phyloP scores from a whole-genome alignment of 2,888 invertebrate species.

The Melolontha melolontha region DNA sequence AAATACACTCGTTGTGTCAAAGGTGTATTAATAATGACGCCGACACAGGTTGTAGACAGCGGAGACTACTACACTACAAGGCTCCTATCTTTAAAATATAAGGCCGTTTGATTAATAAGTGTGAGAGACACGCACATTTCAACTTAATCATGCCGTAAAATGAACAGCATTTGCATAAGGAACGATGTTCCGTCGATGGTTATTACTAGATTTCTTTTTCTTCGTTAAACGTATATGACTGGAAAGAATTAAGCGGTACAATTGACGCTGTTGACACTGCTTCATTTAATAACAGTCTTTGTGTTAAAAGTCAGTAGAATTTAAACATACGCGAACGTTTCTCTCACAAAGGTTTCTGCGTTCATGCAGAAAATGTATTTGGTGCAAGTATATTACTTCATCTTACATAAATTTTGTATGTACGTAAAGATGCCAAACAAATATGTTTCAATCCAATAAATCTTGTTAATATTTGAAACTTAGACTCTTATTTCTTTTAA shows the following conservation, averaged over 20 bases:
- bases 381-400: too few relatives aligned
- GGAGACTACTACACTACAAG: constrained; percentile 42
- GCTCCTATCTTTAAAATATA: constrained; percentile 43
- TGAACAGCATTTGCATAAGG: constrained; percentile 62
- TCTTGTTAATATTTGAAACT: too few relatives aligned
- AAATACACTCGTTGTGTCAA: constrained; percentile 60
- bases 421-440: too few relatives aligned
- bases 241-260: constrained; percentile 12
- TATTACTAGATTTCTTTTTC: constrained; percentile 48
- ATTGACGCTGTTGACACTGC: not conserved
- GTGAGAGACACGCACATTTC: constrained; percentile 64
- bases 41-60: constrained; percentile 52
- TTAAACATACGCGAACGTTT: not conserved
- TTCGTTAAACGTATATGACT: constrained; percentile 14
- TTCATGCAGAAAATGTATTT: too few relatives aligned
- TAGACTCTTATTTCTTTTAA: too few relatives aligned
- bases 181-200: constrained; percentile 61
- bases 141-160: constrained; percentile 63
- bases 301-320: not conserved
- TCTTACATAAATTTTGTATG: too few relatives aligned
- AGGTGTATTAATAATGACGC: constrained; percentile 57
- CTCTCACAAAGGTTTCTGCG: too few relatives aligned
- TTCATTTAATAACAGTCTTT: not conserved
- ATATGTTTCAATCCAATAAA: too few relatives aligned
- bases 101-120: constrained; percentile 63